phyloP scores from a whole-genome alignment of 2,888 invertebrate species.

The Agrochola circellaris region DNA sequence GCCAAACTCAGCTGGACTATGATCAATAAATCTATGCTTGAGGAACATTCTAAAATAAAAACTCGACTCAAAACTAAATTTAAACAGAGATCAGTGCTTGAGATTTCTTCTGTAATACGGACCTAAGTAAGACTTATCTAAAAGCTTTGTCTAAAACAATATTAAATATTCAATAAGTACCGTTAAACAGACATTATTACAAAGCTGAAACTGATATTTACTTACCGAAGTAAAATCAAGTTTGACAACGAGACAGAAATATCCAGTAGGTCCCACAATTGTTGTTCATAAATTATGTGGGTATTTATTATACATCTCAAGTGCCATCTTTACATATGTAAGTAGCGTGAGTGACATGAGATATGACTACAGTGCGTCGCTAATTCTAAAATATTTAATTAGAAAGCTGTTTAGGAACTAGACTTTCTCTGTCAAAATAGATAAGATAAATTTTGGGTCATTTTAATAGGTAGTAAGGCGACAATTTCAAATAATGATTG shows the following conservation, averaged over 20 bases:
- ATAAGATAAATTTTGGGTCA: slow-evolving; percentile 31
- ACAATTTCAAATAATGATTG: slow-evolving; percentile 43
- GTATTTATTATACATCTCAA: background rate
- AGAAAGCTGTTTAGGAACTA: slow-evolving; percentile 51
- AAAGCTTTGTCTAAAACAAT: background rate
- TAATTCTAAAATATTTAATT: slow-evolving; percentile 37
- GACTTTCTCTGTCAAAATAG: slow-evolving; percentile 47
- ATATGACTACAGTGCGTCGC: background rate
- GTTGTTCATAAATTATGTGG: background rate
- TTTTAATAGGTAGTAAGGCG: slow-evolving; percentile 27
- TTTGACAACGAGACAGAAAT: background rate
- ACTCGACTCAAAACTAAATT: too few relatives aligned
- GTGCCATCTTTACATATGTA: background rate
- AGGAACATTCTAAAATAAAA: too few relatives aligned
- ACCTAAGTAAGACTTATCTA: too few relatives aligned
- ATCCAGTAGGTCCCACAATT: background rate
- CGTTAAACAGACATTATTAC: background rate
- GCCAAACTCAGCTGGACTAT: too few relatives aligned
- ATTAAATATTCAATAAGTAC: background rate
- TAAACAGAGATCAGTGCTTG: too few relatives aligned
- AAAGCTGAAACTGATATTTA: background rate
- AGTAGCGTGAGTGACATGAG: background rate
- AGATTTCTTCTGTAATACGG: too few relatives aligned
- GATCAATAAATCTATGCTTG: too few relatives aligned
- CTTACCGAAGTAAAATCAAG: background rate